phyloP scores from a whole-genome alignment of 2,113 vertebrate species.

The Lipophrys pholis region DNA sequence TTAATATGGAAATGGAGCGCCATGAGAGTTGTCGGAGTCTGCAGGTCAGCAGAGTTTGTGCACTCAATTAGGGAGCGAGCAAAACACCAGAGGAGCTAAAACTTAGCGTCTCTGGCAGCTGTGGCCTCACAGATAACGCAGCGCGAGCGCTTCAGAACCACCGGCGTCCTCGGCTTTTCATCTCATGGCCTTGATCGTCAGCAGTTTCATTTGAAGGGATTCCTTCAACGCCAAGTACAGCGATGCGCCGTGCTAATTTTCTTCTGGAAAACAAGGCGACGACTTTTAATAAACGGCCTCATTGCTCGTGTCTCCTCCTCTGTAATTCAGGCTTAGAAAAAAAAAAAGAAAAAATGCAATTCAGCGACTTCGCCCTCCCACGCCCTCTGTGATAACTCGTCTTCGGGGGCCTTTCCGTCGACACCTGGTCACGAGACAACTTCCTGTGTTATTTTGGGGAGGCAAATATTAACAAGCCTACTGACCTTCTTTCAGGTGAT shows the following conservation, averaged over 20 bases:
- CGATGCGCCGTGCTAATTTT: too few species aligned
- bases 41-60: conserved; percentile 67
- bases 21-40: conserved; percentile 48
- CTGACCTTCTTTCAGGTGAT: conserved; percentile 93
- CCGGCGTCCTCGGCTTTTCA: background rate
- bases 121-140: conserved; percentile 37
- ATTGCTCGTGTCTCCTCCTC: conserved; percentile 50
- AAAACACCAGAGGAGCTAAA: conserved; percentile 59
- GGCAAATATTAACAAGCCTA: too few species aligned
- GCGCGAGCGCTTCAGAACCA: conserved; percentile 22
- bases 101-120: too few species aligned
- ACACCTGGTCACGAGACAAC: conserved; percentile 20
- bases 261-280: background rate
- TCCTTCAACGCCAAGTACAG: conserved; percentile 1
- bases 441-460: conserved; percentile 37
- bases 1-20: conserved; percentile 56
- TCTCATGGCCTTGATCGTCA: conserved; percentile 15
- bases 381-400: conserved; percentile 62
- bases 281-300: conserved; percentile 54
- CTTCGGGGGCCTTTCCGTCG: conserved; percentile 46
- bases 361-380: conserved; percentile 40
- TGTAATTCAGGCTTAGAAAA: conserved; percentile 68
- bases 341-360: conserved; percentile 45
- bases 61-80: conserved; percentile 51
- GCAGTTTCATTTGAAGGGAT: conserved; percentile 3